Evolutionary conservation across 2,113 vertebrate species (phyloP).

Genomic region (Oreochromis niloticus): DNA sequence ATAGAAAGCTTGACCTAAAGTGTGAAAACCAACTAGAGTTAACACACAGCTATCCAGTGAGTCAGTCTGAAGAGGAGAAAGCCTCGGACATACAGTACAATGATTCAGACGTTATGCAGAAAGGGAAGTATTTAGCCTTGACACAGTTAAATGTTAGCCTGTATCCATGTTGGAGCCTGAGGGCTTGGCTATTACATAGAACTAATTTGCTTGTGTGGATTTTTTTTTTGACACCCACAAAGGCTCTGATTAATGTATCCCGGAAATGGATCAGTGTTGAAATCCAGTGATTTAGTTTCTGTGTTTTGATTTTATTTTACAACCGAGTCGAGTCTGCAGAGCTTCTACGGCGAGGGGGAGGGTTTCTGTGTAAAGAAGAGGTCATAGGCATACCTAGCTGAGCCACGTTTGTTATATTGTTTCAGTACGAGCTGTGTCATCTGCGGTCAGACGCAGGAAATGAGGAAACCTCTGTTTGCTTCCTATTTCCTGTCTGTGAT

Average conservation of each 20-base stretch:
- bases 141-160: background rate
- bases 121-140: background rate
- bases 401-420: background rate
- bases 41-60: background rate
- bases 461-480: constrained; percentile 57
- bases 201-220: background rate
- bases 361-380: background rate
- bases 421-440: constrained; percentile 6
- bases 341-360: background rate
- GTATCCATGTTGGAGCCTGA: background rate
- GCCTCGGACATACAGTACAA: background rate
- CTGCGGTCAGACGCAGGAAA: constrained; percentile 36
- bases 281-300: background rate
- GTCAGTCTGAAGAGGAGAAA: background rate
- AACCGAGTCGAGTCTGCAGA: background rate
- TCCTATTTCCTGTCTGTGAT: constrained; percentile 62
- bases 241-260: background rate
- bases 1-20: background rate
- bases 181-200: background rate
- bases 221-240: background rate
- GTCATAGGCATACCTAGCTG: background rate
- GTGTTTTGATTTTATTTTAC: background rate
- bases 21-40: background rate
- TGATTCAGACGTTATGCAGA: background rate
- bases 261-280: background rate